Evolutionary conservation across 37 sponge, comb jelly and placozoan genomes (phyloP), one percentile per base, ranked within the genome.

Genomic region (Theonella swinhoei): DNA sequence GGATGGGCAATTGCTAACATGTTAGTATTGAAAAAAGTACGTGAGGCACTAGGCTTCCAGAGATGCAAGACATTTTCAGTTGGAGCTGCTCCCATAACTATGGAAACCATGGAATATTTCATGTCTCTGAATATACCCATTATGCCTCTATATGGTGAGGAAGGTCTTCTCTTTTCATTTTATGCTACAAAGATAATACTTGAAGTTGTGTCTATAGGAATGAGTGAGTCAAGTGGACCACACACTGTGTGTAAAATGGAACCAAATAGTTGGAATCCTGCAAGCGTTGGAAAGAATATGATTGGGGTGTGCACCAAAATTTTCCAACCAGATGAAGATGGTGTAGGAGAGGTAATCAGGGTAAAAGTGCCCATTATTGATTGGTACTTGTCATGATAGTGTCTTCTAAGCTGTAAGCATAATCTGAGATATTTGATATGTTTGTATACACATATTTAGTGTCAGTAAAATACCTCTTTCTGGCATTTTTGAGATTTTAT

Each of bases 81-180:
- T 39, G 92, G 90, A 35, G 93, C 94, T 23, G 92, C 96, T 29
- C 96, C 94, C 36, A 87, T 83, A 76, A 87, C 70, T 31, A 82
- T 40, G 17, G 72, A 89, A 30, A 82, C 86, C 30, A 11, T 94
- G 29, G 93, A 94, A 33, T 97, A 82, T 87, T 98, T 91, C 79
- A 76, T 77, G 74, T 64, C 65, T 72, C 35, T 92, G 62, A 78
- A 88, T 62, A 43, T 91, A 26, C 91, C 92, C 19, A 62, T 91
- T 28, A 72, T 88, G 74, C 90, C 91, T 54, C 42, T 97, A 14
- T 97, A 89, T 78, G 97, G 54, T 47, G 14, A 47, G 92, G 19
- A 32, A 32, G 72, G 7, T 22, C 31, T 29, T 22, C 8, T 66
- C 31, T 30, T 8, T 30, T 22, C n/a, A 66, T 66, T 66, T 30